Percentiles rank a stretch among this genome's conserved stretches.
These are phyloP conservation scores for Ornithorhynchus anatinus DNA, from an alignment of 2,113 vertebrate genomes.

Conservation along the genomic window DNA sequence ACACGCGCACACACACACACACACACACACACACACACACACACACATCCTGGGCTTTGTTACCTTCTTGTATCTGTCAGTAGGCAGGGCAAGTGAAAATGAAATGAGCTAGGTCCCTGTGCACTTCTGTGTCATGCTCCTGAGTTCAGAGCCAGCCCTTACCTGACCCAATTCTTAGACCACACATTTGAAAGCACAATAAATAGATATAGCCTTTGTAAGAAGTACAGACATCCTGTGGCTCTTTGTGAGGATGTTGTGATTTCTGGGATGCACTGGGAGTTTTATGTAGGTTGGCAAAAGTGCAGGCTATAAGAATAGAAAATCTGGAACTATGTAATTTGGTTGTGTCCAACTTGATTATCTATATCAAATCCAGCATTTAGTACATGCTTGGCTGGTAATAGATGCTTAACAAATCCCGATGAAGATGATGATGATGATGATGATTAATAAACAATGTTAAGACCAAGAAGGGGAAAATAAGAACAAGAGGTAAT, in stretches of 20 bases:
- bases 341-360: too few species aligned
- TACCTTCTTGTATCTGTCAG: conserved; percentile 10
- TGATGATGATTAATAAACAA: too few species aligned
- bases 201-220: not conserved
- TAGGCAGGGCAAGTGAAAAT: conserved; percentile 20
- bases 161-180: not conserved
- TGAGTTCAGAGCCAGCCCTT: not conserved
- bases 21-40: too few species aligned
- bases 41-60: too few species aligned
- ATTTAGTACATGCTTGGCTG: too few species aligned
- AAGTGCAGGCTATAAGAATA: not conserved
- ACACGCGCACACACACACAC: too few species aligned
- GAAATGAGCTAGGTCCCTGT: conserved; percentile 5
- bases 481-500: too few species aligned
- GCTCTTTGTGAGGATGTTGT: not conserved
- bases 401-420: too few species aligned
- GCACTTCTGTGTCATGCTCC: not conserved
- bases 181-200: not conserved
- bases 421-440: too few species aligned
- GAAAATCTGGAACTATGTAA: not conserved
- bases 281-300: not conserved
- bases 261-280: not conserved
- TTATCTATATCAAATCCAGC: too few species aligned
- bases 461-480: too few species aligned
- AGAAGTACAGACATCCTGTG: not conserved